phyloP scores from a whole-genome alignment of 1,140 invertebrate species.

The Leguminivora glycinivorella region DNA sequence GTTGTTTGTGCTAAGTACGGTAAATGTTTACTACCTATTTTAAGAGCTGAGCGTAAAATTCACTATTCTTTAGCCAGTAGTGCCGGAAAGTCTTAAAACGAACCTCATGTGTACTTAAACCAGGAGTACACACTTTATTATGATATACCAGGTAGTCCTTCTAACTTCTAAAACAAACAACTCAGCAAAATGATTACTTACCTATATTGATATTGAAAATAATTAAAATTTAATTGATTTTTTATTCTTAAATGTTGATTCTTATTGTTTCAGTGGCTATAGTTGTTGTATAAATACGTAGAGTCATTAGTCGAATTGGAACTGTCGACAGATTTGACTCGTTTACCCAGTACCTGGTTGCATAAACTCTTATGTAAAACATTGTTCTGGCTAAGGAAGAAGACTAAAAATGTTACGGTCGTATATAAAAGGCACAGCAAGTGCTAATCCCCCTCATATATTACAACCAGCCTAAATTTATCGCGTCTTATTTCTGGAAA shows the following conservation, averaged over 20 bases:
- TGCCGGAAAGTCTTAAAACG: constrained; percentile 24
- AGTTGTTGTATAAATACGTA: too few species aligned
- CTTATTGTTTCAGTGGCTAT: too few species aligned
- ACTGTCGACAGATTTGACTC: too few species aligned
- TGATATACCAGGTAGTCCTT: too few species aligned
- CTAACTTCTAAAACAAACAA: not conserved
- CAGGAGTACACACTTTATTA: not conserved
- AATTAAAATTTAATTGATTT: not conserved
- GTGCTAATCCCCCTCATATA: not conserved
- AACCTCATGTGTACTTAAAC: constrained; percentile 4
- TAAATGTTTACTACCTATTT: constrained; percentile 7
- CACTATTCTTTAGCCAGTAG: constrained; percentile 17
- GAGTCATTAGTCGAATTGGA: too few species aligned
- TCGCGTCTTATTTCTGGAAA: constrained; percentile 1
- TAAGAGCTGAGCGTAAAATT: constrained; percentile 22
- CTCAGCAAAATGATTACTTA: not conserved
- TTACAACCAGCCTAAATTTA: not conserved
- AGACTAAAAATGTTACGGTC: too few species aligned
- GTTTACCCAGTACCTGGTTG: too few species aligned
- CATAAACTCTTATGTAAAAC: too few species aligned
- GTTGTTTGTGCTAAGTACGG: constrained; percentile 1
- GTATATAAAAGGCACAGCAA: not conserved
- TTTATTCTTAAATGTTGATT: not conserved
- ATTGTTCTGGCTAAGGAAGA: too few species aligned
- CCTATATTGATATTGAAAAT: not conserved